These are phyloP conservation scores for Oceanodroma tethys DNA, from an alignment of 2,113 vertebrate genomes.

Conservation along the genomic window DNA sequence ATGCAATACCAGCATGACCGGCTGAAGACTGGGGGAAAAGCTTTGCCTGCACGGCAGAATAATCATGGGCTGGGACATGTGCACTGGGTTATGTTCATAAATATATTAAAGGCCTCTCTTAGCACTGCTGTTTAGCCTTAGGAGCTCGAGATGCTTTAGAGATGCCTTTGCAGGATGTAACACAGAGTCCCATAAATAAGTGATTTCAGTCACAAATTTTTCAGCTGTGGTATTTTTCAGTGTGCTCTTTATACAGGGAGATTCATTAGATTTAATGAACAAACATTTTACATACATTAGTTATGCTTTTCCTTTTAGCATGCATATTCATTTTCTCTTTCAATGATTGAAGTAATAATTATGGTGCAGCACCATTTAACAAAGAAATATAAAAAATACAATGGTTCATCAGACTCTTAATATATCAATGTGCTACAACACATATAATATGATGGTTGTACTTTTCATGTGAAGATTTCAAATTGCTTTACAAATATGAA, in stretches of 20 bases:
- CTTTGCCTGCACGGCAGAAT: not conserved
- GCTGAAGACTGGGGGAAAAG: not conserved
- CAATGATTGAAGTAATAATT: not conserved
- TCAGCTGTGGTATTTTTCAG: not conserved
- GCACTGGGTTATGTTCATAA: not conserved
- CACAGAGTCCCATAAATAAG: not conserved
- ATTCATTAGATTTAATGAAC: conserved; percentile 30
- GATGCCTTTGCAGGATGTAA: not conserved
- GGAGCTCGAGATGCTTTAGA: not conserved
- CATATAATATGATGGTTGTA: not conserved
- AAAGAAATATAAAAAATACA: conserved; percentile 14
- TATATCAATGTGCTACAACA: not conserved
- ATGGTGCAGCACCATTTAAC: not conserved
- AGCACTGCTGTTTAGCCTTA: not conserved
- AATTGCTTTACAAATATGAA: conserved; percentile 2
- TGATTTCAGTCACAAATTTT: not conserved
- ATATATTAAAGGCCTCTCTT: not conserved
- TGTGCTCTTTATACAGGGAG: not conserved
- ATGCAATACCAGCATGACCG: not conserved
- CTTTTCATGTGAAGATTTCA: not conserved
- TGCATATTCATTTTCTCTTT: conserved; percentile 31
- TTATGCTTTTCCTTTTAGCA: conserved; percentile 5
- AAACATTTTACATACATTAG: conserved; percentile 1
- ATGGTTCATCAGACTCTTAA: not conserved
- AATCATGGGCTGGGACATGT: not conserved